A percentile compares a stretch with the other conserved stretches of the same genome.
Evolutionary conservation across 2,888 invertebrate genomes (phyloP).

Genomic region (Melinaea marsaeus): DNA sequence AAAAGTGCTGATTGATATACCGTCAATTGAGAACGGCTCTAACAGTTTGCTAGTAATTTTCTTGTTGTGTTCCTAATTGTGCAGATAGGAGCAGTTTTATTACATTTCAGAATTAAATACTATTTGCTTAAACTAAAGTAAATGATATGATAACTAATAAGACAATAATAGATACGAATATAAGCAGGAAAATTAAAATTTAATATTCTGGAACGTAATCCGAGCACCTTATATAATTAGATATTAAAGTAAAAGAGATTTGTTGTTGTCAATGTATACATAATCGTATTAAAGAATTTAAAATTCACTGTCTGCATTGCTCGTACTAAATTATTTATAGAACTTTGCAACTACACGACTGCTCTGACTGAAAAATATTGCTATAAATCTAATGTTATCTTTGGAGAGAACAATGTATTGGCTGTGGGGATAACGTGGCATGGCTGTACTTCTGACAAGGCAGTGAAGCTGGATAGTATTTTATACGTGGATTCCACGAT

Average conservation of each 20-base stretch:
- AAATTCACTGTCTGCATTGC: conserved; percentile 8
- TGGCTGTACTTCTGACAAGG: conserved; percentile 11
- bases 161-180: conserved; percentile 1
- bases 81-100: too few species aligned
- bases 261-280: neutral
- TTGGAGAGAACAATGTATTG: conserved; percentile 21
- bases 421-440: conserved; percentile 20
- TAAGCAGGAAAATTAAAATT: conserved; percentile 3
- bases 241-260: conserved; percentile 2
- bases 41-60: too few species aligned
- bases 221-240: conserved; percentile 3
- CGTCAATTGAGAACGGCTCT: too few species aligned
- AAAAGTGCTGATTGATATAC: too few species aligned
- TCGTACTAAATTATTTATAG: conserved; percentile 15
- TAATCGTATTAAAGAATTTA: conserved; percentile 11
- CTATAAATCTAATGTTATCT: conserved; percentile 27
- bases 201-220: conserved; percentile 1
- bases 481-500: too few species aligned
- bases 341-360: conserved; percentile 19
- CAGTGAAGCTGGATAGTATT: conserved; percentile 11
- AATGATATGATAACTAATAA: neutral
- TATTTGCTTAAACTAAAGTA: neutral
- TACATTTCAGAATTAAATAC: neutral
- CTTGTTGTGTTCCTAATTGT: too few species aligned
- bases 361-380: conserved; percentile 18